Conservation (phyloP, 1,140 invertebrate species). For the Microplitis mediator region DNA sequence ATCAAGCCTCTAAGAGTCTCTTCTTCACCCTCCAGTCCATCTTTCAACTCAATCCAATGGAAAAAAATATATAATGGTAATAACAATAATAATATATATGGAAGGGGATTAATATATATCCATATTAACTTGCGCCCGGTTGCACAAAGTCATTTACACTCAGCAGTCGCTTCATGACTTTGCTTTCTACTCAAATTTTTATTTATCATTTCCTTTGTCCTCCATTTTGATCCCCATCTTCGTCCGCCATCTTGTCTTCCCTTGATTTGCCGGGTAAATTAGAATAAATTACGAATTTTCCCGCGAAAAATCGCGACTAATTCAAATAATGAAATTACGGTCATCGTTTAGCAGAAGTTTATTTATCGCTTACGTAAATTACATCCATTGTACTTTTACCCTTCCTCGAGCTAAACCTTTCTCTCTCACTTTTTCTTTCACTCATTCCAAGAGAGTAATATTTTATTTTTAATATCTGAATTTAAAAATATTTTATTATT, state of each 20-base stretch:
- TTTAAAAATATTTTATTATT: too few relatives aligned
- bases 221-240: background rate
- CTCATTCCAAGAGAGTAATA: background rate
- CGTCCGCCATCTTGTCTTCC: too few relatives aligned
- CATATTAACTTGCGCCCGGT: constrained; percentile 19
- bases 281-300: too few relatives aligned
- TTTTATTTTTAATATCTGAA: too few relatives aligned
- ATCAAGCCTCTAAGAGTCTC: background rate
- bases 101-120: background rate
- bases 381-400: background rate
- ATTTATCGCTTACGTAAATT: constrained; percentile 13
- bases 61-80: too few relatives aligned
- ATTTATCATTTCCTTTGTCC: background rate
- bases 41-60: too few relatives aligned
- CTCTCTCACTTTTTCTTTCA: background rate
- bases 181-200: constrained; percentile 16
- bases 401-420: background rate
- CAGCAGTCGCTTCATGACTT: constrained; percentile 12
- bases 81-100: too few relatives aligned
- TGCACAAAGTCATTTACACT: constrained; percentile 31
- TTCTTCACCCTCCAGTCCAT: background rate
- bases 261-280: too few relatives aligned
- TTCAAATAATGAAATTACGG: too few relatives aligned
- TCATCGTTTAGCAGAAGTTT: too few relatives aligned
- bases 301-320: too few relatives aligned